Evolutionary conservation across 2,888 invertebrate genomes (phyloP), one percentile per base, ranked within the genome.

Genomic region (Drosophila neotestacea): DNA sequence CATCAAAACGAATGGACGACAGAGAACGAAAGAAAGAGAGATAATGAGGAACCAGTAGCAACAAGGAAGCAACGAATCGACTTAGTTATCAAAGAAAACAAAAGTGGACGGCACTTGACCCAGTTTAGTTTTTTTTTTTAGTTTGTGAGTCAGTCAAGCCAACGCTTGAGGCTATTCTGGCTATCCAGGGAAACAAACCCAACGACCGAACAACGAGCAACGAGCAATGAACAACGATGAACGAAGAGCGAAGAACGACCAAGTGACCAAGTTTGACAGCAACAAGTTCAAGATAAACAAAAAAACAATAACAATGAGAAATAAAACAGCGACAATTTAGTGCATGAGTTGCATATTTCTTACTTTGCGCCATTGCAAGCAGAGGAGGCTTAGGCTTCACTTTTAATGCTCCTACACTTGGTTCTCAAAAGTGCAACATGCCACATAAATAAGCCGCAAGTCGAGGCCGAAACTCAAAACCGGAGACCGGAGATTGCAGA

Each of bases 261-360:
- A 83, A 88, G 71, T 88, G 86, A 88, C 88, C 88, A 86, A 83
- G 68, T 73, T 84, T 85, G 84, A 88, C 88, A 85, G 89, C 79
- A 79, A 86, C 89, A 88, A 85, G 83, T 83, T 88, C 74, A 88
- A 88, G 86, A 84, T 83, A 85, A 85, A 80, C 86, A 84, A 67
- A 85, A 75, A 85, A 85, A 80, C 86, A 84, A 67, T 81, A 75
- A 84, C 88, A 84, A 84, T 83, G 84, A 83, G 86, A 88, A 86
- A 88, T 88, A 84, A 88, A 84, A 76, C 88, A 83, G 81, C 85
- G 89, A 85, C 89, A 85, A 89, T 85, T 85, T 85, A 85, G 79
- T 87, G 89, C 89, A 89, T 85, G 85, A 85, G 75, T 85, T 85
- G 85, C 85, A 85, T 84, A 84, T 84, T 85, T 81, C 59, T 16